A percentile compares a stretch with the other conserved stretches of the same genome.
phyloP scores from a whole-genome alignment of 35 echinoderm and acorn worm species.

The Diadema setosum region DNA sequence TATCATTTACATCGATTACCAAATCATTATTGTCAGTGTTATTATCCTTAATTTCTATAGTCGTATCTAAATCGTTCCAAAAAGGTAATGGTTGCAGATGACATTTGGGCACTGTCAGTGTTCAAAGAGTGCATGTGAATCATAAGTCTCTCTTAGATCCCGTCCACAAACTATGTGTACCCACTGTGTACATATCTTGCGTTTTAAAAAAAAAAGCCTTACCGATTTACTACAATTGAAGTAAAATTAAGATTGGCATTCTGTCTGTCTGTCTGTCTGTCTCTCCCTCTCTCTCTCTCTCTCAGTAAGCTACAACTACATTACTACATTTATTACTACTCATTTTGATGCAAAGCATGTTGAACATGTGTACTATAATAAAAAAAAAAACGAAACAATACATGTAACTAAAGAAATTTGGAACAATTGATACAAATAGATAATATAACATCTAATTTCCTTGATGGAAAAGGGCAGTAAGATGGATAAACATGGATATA shows the following conservation, averaged over 20 bases:
- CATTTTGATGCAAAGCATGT: not conserved
- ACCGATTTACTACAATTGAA: not conserved
- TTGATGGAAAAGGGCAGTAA: not conserved
- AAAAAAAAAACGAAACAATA: not conserved
- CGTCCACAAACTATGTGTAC: not conserved
- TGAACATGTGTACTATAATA: not conserved
- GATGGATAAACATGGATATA: not conserved
- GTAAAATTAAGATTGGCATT: not conserved
- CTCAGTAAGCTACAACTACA: not conserved
- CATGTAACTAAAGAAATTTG: not conserved
- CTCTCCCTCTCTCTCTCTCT: not conserved
- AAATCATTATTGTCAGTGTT: not conserved
- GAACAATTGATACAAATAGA: not conserved
- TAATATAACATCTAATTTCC: not conserved
- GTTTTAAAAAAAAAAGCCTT: not conserved
- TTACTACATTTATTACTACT: too few relatives aligned
- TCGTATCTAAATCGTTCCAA: not conserved
- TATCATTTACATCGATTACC: not conserved
- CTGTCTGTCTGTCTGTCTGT: not conserved
- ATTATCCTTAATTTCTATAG: not conserved
- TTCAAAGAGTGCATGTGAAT: not conserved
- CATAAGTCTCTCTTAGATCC: not conserved
- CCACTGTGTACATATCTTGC: not conserved
- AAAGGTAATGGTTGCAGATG: not conserved
- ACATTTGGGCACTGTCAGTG: not conserved